Base-by-base conservation (phyloP, 2,888 invertebrate genomes). In the Palloptera scutellata region DNA sequence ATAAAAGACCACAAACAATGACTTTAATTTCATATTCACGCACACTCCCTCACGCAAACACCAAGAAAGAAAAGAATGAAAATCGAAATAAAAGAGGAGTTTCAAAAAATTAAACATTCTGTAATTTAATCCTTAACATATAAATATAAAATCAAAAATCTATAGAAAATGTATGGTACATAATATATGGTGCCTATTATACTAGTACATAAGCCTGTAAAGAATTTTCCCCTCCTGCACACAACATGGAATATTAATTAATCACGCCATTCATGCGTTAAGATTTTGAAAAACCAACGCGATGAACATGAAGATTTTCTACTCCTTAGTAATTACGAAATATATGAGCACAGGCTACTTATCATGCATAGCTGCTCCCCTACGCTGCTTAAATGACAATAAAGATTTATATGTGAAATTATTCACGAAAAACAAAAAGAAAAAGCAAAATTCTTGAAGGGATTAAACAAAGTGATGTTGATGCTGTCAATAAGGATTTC, bases 401-500 rank as follows among this genome's bases (percentile, higher is more conserved):
- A 30, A 30, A 2, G 30, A 30, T 30, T 30, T 30, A 30, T 48
- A 10, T 15, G 1, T 13, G 15, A 48, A 48, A 48, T 48, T 15
- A 48, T 48, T 13, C 48, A 48, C 45, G 45, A n/a, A n/a, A n/a
- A n/a, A n/a, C 45, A 10, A 45, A 10, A 45, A 13, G 48, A 13
- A 15, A 48, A 48, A 13, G 48, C 48, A 62, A 40, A 60, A 20
- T 15, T 17, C 48, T 52, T 40, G 54, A 62, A 42, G 13, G 10
- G 41, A 43, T 59, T 59, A 40, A 20, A 40, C 17, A 62, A 64
- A 64, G 19, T 64, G 41, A 58, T 43, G 58, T 58, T 64, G 30
- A 30, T 15, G 45, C 55, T 66, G 66, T 66, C 66, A 66, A 61
- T 61, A 66, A 66, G 61, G 61, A 66, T 60, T 55, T 61, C 41